Base-by-base conservation (phyloP, 2,797 vertebrate genomes). In the Poecilia wingei region DNA sequence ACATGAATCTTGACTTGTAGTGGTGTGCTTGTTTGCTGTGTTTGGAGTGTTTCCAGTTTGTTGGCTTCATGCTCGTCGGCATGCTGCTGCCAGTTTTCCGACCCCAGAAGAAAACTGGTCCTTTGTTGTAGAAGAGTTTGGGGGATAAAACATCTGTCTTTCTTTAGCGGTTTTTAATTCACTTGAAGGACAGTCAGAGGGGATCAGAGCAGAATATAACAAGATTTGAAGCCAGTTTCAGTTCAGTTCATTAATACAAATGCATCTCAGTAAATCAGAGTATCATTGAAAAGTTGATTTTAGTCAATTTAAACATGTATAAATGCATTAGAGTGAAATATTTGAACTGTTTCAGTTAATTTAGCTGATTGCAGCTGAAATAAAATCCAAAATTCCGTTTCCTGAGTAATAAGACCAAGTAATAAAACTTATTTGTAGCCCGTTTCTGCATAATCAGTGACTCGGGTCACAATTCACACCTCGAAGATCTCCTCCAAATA, bases 51-150 rank as follows among this genome's bases (percentile, higher is more conserved):
- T 77, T 77, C 45, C 82, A 84, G 82, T 72, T 77, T 88, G 77
- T 57, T 39, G 25, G 51, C 82, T 89, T 46, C 22, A 79, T 76
- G 80, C 75, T 80, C 71, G 5, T 84, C 36, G 10, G 79, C 83
- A 76, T 87, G 76, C 33, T 46, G 84, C 85, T 85, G 84, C 84
- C 84, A 87, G 88, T 90, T 89, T 92, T 92, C 85, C 82, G 64
- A 84, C 82, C 53, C 33, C 16, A 74, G 61, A 86, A 83, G 85
- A 90, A 90, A 87, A 91, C 88, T 86, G 80, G 74, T 85, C 77
- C 88, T 83, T 76, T 72, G 61, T 66, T 68, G 25, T 25, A 66
- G 31, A 36, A 28, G 28, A 61, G 13, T 61, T 61, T 31, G n/a
- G 57, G 13, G 59, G 31, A 77, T 84, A 14, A 49, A 47, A 47